A percentile compares a stretch with the other conserved stretches of the same genome.
Evolutionary conservation across 2,888 invertebrate species (phyloP).

Genomic region (Idaea straminata): DNA sequence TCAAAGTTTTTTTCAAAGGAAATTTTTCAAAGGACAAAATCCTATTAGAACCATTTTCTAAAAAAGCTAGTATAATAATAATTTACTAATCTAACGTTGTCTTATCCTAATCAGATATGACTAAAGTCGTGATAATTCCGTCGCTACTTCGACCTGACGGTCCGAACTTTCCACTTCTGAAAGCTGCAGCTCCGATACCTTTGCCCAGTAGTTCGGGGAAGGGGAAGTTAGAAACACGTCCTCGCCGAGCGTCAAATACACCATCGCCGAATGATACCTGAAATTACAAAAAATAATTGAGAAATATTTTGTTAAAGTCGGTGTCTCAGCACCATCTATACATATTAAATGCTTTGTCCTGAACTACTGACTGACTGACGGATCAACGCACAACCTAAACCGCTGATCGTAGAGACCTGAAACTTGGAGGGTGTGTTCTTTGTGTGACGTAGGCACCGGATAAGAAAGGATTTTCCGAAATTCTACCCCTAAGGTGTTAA

Average conservation of each 20-base stretch:
- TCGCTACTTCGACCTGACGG: constrained; percentile 40
- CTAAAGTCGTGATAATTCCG: constrained; percentile 55
- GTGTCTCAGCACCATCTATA: too few relatives aligned
- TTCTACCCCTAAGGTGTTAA: too few relatives aligned
- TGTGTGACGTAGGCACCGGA: too few relatives aligned
- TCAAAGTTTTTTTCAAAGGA: too few relatives aligned
- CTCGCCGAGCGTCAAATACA: constrained; percentile 60
- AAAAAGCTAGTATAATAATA: neutral
- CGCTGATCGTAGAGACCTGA: too few relatives aligned
- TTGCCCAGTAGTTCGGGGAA: constrained; percentile 55
- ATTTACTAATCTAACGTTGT: neutral
- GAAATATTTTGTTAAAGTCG: neutral
- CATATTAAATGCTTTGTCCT: too few relatives aligned
- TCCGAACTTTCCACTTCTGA: constrained; percentile 44
- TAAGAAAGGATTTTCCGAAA: too few relatives aligned
- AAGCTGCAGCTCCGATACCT: constrained; percentile 55
- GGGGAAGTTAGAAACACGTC: constrained; percentile 64
- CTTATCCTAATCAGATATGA: constrained; percentile 53
- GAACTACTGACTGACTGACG: too few relatives aligned
- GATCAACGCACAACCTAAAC: too few relatives aligned
- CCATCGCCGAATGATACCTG: constrained; percentile 63
- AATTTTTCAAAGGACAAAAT: too few relatives aligned
- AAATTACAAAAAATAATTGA: constrained; percentile 24
- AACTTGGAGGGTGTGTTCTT: too few relatives aligned
- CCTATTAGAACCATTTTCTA: too few relatives aligned